These are phyloP conservation scores for Exephanes ischioxanthus DNA, from an alignment of 2,888 invertebrate genomes.

Conservation along the genomic window DNA sequence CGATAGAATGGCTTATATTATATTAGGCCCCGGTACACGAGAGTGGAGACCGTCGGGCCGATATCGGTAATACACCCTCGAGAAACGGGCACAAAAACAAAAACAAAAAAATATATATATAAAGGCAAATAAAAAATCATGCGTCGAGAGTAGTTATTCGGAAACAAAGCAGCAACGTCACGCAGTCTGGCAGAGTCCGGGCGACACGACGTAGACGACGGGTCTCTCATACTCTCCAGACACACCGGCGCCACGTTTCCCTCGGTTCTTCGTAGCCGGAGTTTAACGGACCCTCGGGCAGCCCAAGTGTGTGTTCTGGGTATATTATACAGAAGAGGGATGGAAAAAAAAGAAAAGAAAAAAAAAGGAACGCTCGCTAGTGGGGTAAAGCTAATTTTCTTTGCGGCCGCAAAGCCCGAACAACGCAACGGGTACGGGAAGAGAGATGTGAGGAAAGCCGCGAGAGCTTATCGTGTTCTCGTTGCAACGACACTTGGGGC, in stretches of 20 bases:
- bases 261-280: constrained; percentile 48
- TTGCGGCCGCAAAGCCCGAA: neutral
- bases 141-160: constrained; percentile 32
- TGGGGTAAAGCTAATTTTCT: constrained; percentile 9
- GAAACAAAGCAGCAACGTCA: constrained; percentile 54
- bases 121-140: constrained; percentile 16
- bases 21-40: neutral
- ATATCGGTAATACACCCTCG: constrained; percentile 15
- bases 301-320: constrained; percentile 17
- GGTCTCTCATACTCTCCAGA: constrained; percentile 46
- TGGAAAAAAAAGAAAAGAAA: constrained; percentile 1
- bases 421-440: neutral
- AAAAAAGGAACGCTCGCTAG: constrained; percentile 1
- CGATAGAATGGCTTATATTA: constrained; percentile 10
- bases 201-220: constrained; percentile 30
- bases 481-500: neutral
- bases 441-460: neutral
- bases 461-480: constrained; percentile 3
- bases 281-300: constrained; percentile 44
- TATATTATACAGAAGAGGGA: constrained; percentile 17
- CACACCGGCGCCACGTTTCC: constrained; percentile 58
- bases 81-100: constrained; percentile 12
- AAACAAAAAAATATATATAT: constrained; percentile 9
- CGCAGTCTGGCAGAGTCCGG: constrained; percentile 45
- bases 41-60: neutral